Evolutionary conservation across 2,888 invertebrate genomes (phyloP).

Genomic region (Aromia moschata): DNA sequence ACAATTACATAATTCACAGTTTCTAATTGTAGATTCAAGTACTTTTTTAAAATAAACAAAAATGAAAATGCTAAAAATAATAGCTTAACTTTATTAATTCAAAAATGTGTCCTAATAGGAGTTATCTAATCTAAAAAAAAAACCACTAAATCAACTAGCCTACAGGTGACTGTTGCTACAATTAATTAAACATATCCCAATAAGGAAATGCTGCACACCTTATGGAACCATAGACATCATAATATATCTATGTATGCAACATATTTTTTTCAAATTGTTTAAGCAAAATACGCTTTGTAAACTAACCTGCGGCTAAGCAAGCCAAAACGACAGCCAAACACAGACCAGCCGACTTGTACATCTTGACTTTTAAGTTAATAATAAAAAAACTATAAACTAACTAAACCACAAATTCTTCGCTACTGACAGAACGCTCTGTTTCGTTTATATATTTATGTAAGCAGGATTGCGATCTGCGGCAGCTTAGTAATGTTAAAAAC

Average conservation of each 20-base stretch:
- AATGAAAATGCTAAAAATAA: too few species aligned
- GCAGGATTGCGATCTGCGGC: conserved; percentile 27
- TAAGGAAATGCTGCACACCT: conserved; percentile 4
- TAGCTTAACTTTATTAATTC: too few species aligned
- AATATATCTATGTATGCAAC: not conserved
- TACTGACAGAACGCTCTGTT: conserved; percentile 24
- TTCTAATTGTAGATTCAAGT: too few species aligned
- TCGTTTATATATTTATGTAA: conserved; percentile 30
- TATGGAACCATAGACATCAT: conserved; percentile 12
- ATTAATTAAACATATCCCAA: conserved; percentile 3
- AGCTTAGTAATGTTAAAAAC: conserved; percentile 24
- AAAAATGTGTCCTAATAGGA: too few species aligned
- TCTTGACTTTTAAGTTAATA: conserved; percentile 14
- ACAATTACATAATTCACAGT: too few species aligned
- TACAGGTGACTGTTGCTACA: too few species aligned
- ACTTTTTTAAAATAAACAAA: too few species aligned
- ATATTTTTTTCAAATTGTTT: too few species aligned
- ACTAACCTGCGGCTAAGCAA: conserved; percentile 24
- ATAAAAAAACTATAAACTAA: conserved; percentile 26
- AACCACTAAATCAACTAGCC: too few species aligned
- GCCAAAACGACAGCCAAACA: conserved; percentile 19
- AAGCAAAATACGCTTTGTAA: not conserved
- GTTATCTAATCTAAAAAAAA: too few species aligned
- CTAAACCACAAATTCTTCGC: conserved; percentile 14
- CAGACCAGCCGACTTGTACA: conserved; percentile 21